Conservation (phyloP, 23 tunicate genomes). For the Halocynthia roretzi region DNA sequence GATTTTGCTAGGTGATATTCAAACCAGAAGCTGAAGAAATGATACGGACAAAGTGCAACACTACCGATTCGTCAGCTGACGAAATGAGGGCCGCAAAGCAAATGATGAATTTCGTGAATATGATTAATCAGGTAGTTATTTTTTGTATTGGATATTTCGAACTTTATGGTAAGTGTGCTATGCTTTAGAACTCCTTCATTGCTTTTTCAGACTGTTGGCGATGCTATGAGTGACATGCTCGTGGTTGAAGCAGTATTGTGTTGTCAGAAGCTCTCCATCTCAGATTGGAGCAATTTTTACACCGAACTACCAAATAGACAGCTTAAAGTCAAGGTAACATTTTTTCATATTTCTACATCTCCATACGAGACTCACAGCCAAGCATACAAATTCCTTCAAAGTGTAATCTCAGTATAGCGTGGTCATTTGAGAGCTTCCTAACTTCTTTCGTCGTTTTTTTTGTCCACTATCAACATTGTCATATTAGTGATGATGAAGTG, state of each 20-base stretch:
- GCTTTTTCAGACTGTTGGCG: constrained; percentile 81
- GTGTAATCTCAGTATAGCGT: no score
- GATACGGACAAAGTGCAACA: constrained; percentile 8
- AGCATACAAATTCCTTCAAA: no score
- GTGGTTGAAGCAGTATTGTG: constrained; percentile 91
- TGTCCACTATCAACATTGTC: no score
- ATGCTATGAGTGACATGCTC: constrained; percentile 90
- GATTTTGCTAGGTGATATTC: constrained; percentile 40
- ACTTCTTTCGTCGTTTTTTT: no score
- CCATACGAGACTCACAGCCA: no score
- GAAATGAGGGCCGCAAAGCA: constrained; percentile 25
- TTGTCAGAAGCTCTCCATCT: constrained; percentile 43
- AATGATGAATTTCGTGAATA: constrained; percentile 32
- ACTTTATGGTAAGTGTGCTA: neutral
- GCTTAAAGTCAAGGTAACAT: constrained; percentile 78
- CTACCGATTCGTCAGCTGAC: constrained; percentile 1
- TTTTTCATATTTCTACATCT: neutral
- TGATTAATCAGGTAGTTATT: constrained; percentile 59
- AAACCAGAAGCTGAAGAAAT: constrained; percentile 22
- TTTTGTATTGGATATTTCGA: neutral
- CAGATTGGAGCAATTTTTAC: constrained; percentile 68
- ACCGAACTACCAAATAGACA: constrained; percentile 93
- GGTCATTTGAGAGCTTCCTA: no score
- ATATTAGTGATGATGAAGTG: no score
- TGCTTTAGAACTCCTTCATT: neutral